phyloP scores from a whole-genome alignment of 2,888 invertebrate species.

The Vandiemenella viatica region DNA sequence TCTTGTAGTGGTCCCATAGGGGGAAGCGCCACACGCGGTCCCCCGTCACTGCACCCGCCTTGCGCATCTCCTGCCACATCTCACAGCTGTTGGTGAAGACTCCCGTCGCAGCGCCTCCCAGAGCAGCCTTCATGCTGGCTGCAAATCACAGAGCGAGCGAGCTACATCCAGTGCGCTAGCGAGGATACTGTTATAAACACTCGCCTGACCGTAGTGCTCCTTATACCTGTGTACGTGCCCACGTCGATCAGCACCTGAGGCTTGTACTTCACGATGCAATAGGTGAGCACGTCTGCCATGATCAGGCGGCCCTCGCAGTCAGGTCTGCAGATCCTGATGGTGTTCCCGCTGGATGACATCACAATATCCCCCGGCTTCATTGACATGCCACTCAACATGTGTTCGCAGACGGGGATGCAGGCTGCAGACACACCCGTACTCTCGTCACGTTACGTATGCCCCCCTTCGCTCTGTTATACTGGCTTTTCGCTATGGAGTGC shows the following conservation, averaged over 20 bases:
- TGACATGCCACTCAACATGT: constrained; percentile 61
- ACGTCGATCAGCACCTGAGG: constrained; percentile 58
- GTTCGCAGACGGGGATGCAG: constrained; percentile 61
- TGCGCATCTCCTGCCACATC: constrained; percentile 47
- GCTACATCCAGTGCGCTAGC: not conserved
- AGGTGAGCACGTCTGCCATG: constrained; percentile 64
- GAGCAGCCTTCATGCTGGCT: constrained; percentile 39
- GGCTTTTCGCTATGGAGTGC: too few relatives aligned
- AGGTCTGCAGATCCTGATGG: constrained; percentile 57
- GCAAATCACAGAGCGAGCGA: not conserved
- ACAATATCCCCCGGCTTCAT: constrained; percentile 68
- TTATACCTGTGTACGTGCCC: constrained; percentile 54
- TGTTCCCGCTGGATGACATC: constrained; percentile 56
- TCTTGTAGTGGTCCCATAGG: constrained; percentile 53
- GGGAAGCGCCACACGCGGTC: constrained; percentile 77
- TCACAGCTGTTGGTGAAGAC: constrained; percentile 59
- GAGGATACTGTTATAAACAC: not conserved
- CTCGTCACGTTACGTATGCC: not conserved
- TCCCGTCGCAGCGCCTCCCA: constrained; percentile 53
- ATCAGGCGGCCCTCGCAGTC: constrained; percentile 68
- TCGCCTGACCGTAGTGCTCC: not conserved
- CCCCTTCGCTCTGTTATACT: not conserved
- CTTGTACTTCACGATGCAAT: constrained; percentile 54
- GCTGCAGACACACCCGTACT: constrained; percentile 1
- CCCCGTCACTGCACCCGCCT: constrained; percentile 56